These are phyloP conservation scores for Acanthococcus lagerstroemiae DNA, from an alignment of 2,888 invertebrate species.

Conservation along the genomic window DNA sequence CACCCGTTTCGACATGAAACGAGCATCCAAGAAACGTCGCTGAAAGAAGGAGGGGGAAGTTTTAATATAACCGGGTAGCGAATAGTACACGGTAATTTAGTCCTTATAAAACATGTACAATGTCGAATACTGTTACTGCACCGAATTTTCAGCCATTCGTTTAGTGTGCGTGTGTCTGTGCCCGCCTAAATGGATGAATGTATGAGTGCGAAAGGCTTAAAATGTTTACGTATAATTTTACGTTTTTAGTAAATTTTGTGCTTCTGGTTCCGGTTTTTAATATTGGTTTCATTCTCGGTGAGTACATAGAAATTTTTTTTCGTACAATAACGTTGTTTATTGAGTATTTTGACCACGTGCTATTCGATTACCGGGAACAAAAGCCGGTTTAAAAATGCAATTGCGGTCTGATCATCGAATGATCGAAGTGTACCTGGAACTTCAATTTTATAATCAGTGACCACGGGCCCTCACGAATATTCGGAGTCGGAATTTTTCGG, in stretches of 20 bases:
- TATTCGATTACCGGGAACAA: too few species aligned
- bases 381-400: too few species aligned
- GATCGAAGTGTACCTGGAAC: too few species aligned
- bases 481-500: too few species aligned
- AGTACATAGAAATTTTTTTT: too few species aligned
- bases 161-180: constrained; percentile 5
- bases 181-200: constrained; percentile 2
- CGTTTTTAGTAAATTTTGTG: constrained; percentile 6
- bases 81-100: constrained; percentile 23
- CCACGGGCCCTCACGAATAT: too few species aligned
- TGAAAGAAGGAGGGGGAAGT: constrained; percentile 23
- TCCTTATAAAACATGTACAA: constrained; percentile 22
- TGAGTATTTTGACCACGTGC: too few species aligned
- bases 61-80: constrained; percentile 20
- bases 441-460: too few species aligned
- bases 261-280: neutral
- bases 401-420: too few species aligned
- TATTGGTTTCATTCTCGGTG: constrained; percentile 5
- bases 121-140: constrained; percentile 18
- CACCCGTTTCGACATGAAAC: too few species aligned
- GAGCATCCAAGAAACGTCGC: too few species aligned
- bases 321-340: too few species aligned
- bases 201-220: constrained; percentile 6
- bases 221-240: constrained; percentile 17
- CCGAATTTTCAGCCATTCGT: constrained; percentile 6